These are phyloP conservation scores for Pongo abelii DNA, from an alignment of 2,113 vertebrate genomes.

Conservation along the genomic window DNA sequence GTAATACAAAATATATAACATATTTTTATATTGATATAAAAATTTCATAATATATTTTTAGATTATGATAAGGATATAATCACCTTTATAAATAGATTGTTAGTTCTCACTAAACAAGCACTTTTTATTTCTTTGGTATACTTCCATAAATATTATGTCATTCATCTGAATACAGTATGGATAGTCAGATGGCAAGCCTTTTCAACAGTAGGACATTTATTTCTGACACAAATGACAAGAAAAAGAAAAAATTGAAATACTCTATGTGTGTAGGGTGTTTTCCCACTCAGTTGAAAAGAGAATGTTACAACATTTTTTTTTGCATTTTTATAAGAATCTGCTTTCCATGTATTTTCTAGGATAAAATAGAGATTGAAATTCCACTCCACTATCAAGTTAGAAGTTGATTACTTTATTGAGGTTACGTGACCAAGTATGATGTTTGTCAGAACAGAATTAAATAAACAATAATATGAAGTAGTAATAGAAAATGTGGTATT, in stretches of 20 bases:
- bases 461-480: not conserved
- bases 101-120: not conserved
- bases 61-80: not conserved
- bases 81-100: not conserved
- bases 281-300: not conserved
- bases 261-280: not conserved
- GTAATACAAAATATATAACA: not conserved
- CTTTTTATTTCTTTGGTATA: slow-evolving; percentile 30
- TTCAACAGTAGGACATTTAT: not conserved
- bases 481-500: not conserved
- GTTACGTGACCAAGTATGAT: not conserved
- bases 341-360: not conserved
- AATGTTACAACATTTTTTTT: not conserved
- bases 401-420: not conserved
- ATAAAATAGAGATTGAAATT: not conserved
- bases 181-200: not conserved
- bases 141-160: not conserved
- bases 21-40: not conserved
- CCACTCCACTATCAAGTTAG: not conserved
- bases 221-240: not conserved
- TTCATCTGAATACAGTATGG: not conserved
- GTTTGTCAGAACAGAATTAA: not conserved
- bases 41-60: not conserved
- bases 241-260: not conserved
- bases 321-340: not conserved